These are phyloP conservation scores for Osmerus eperlanus DNA, from an alignment of 2,113 vertebrate species.

Conservation along the genomic window DNA sequence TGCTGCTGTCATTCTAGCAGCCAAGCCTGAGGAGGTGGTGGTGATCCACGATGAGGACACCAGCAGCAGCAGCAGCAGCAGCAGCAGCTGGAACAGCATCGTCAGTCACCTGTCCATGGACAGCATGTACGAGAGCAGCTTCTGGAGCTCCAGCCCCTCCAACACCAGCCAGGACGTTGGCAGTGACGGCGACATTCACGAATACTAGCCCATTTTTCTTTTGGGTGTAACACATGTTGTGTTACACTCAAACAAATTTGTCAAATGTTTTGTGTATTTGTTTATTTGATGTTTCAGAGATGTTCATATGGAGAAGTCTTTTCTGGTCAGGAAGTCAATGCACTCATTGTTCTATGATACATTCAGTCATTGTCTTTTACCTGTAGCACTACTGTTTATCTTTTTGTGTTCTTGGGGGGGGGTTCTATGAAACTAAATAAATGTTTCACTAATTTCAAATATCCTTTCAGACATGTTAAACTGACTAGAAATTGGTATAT, in stretches of 20 bases:
- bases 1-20: constrained; percentile 24
- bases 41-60: constrained; percentile 59
- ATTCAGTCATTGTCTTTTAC: background rate
- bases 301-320: background rate
- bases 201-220: constrained; percentile 16
- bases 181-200: constrained; percentile 15
- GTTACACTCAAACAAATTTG: background rate
- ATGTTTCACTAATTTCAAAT: background rate
- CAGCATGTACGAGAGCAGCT: constrained; percentile 44
- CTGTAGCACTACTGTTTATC: too few relatives aligned
- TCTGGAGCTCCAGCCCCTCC: constrained; percentile 30
- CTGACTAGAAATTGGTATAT: background rate
- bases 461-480: background rate
- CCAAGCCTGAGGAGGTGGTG: constrained; percentile 37
- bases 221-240: background rate
- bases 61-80: constrained; percentile 30
- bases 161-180: background rate
- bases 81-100: constrained; percentile 10
- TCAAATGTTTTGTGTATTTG: background rate
- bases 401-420: too few relatives aligned
- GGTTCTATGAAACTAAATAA: background rate
- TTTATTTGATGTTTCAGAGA: background rate
- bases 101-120: constrained; percentile 30
- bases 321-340: background rate
- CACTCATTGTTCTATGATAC: background rate